These are phyloP conservation scores for Dendroctonus valens DNA, from an alignment of 1,140 invertebrate genomes.

Conservation along the genomic window DNA sequence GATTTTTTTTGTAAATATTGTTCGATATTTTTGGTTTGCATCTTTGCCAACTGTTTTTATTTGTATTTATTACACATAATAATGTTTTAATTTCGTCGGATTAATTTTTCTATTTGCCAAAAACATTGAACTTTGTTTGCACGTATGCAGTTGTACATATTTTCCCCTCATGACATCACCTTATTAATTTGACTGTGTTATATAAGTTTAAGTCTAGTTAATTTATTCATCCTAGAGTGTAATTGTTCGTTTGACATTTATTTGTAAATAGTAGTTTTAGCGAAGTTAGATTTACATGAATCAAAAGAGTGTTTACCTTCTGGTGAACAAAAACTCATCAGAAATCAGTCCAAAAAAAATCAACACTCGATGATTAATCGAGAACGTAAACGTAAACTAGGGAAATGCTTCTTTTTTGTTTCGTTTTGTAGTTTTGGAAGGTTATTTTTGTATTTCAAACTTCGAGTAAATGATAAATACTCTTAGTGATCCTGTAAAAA, in stretches of 20 bases:
- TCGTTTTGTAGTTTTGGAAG: conserved; percentile 50
- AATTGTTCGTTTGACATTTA: conserved; percentile 2
- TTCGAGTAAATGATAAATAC: conserved; percentile 31
- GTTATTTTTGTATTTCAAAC: conserved; percentile 51
- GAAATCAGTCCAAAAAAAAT: too few relatives aligned
- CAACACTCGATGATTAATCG: too few relatives aligned
- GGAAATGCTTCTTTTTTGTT: conserved; percentile 37
- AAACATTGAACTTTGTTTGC: too few relatives aligned
- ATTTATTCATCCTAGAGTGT: conserved; percentile 29
- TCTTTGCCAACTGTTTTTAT: neutral
- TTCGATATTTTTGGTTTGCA: conserved; percentile 7
- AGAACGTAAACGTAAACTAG: too few relatives aligned
- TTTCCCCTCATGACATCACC: neutral
- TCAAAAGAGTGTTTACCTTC: too few relatives aligned
- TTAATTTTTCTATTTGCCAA: too few relatives aligned
- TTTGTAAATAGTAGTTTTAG: neutral
- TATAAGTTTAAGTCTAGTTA: conserved; percentile 33
- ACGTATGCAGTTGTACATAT: too few relatives aligned
- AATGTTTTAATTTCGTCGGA: too few relatives aligned
- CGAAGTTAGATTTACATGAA: too few relatives aligned
- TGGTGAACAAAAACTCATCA: too few relatives aligned
- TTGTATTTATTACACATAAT: neutral
- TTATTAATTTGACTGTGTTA: conserved; percentile 39
- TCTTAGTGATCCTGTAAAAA: conserved; percentile 17
- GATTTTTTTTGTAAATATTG: conserved; percentile 22